phyloP scores from a whole-genome alignment of 2,113 vertebrate genomes.

The Sceloporus undulatus region DNA sequence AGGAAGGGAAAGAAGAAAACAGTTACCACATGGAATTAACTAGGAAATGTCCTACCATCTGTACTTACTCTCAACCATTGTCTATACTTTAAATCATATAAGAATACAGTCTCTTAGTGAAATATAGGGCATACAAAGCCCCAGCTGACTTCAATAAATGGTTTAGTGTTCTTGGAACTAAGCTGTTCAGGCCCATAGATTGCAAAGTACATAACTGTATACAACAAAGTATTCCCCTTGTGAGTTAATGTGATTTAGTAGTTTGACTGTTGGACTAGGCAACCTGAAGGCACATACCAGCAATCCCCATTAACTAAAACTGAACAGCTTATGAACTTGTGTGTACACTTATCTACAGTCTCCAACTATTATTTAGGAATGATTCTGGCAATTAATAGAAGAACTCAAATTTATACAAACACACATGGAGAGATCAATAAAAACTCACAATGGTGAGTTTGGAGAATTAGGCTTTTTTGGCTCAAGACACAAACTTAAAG shows the following conservation, averaged over 20 bases:
- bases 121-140: neutral
- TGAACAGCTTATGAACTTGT: neutral
- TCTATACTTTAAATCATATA: neutral
- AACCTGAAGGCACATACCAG: no score
- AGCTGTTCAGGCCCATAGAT: neutral
- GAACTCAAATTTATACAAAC: neutral
- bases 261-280: no score
- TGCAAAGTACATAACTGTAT: neutral
- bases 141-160: neutral
- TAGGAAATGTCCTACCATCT: conserved; percentile 21
- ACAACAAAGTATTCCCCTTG: neutral
- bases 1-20: conserved; percentile 40
- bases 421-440: neutral
- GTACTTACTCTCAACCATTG: neutral
- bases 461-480: neutral
- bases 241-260: no score
- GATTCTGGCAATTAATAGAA: neutral
- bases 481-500: neutral
- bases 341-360: no score
- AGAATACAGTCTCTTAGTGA: neutral
- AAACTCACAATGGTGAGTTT: neutral
- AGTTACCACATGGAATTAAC: conserved; percentile 23
- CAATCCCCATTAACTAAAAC: neutral
- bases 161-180: neutral
- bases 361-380: neutral